These are phyloP conservation scores for Epirrhoe tristata DNA, from an alignment of 2,888 invertebrate species.

Conservation along the genomic window DNA sequence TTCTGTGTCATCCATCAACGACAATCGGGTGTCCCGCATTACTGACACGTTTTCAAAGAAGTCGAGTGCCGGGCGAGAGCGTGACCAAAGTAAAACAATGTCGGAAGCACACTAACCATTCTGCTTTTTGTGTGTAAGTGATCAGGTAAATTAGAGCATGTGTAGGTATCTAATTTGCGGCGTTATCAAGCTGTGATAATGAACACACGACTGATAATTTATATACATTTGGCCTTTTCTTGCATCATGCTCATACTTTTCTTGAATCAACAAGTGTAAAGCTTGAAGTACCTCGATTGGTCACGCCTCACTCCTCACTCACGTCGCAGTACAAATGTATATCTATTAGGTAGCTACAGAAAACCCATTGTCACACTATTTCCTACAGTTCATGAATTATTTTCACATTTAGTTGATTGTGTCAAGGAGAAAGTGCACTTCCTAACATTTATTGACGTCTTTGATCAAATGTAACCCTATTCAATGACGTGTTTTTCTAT, in stretches of 20 bases:
- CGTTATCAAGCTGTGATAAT: slow-evolving; percentile 17
- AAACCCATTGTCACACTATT: slow-evolving; percentile 24
- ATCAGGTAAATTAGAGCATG: slow-evolving; percentile 58
- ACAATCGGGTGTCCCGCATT: slow-evolving; percentile 61
- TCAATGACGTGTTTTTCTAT: slow-evolving; percentile 8
- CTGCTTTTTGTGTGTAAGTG: slow-evolving; percentile 58
- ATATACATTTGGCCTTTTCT: slow-evolving; percentile 28
- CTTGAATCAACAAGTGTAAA: slow-evolving; percentile 64
- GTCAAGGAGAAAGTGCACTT: slow-evolving; percentile 23
- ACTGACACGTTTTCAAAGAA: slow-evolving; percentile 65
- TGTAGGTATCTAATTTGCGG: slow-evolving; percentile 37
- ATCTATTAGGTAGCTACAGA: slow-evolving; percentile 1
- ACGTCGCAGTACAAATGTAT: slow-evolving; percentile 24
- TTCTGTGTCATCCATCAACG: slow-evolving; percentile 72
- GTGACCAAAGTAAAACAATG: slow-evolving; percentile 62
- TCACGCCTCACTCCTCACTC: slow-evolving; percentile 48
- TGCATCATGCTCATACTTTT: slow-evolving; percentile 44
- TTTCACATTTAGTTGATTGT: slow-evolving; percentile 10
- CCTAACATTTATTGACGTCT: slow-evolving; percentile 5
- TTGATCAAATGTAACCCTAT: background rate
- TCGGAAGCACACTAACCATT: slow-evolving; percentile 51
- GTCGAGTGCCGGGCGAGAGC: slow-evolving; percentile 60
- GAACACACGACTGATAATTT: slow-evolving; percentile 4
- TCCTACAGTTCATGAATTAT: background rate
- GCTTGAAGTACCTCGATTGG: slow-evolving; percentile 39